phyloP scores from a whole-genome alignment of 1,140 invertebrate genomes.

The Lepidurus packardi region DNA sequence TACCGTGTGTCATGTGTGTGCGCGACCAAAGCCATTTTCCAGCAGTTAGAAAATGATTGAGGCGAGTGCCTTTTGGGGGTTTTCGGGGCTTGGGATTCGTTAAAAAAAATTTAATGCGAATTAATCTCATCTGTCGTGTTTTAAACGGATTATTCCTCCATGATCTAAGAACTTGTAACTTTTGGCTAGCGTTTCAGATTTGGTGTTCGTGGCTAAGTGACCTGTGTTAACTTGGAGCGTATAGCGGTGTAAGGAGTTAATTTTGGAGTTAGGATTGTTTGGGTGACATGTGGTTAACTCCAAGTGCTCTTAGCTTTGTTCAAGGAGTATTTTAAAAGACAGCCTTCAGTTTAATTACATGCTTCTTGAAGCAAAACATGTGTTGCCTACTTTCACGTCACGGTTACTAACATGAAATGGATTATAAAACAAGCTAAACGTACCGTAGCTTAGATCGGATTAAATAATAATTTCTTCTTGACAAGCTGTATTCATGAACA shows the following conservation, averaged over 20 bases:
- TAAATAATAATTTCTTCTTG: too few species aligned
- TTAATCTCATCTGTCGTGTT: constrained; percentile 1
- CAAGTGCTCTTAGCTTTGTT: not conserved
- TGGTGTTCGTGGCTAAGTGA: not conserved
- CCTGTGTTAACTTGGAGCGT: not conserved
- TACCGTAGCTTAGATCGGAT: not conserved
- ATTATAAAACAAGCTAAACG: not conserved
- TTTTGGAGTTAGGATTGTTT: not conserved
- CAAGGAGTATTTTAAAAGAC: not conserved
- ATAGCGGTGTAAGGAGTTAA: not conserved
- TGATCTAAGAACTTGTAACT: not conserved
- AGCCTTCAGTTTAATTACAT: not conserved
- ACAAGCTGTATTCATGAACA: too few species aligned
- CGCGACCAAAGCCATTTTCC: not conserved
- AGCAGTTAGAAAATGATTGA: not conserved
- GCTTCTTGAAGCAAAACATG: not conserved
- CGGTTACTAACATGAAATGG: not conserved
- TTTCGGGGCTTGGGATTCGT: not conserved
- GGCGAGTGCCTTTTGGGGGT: constrained; percentile 12
- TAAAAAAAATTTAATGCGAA: not conserved
- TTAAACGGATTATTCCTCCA: not conserved
- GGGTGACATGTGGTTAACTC: not conserved
- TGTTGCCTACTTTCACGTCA: not conserved
- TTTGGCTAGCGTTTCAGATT: not conserved
- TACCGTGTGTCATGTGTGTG: not conserved